These are phyloP conservation scores for Ophion slaviceki DNA, from an alignment of 2,888 invertebrate species.

Conservation along the genomic window DNA sequence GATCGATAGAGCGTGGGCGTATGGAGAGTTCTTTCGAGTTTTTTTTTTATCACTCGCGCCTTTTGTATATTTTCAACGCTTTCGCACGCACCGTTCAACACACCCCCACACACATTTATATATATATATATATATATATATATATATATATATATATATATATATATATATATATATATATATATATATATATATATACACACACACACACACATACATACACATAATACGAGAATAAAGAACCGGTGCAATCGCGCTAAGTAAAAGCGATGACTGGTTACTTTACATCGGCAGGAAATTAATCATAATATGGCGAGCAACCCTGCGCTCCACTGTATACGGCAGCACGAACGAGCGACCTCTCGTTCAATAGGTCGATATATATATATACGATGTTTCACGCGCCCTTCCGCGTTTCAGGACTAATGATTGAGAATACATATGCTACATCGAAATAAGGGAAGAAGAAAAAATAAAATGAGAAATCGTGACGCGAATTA, in stretches of 20 bases:
- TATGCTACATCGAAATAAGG: constrained; percentile 11
- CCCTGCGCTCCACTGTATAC: constrained; percentile 36
- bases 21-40: constrained; percentile 13
- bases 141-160: background rate
- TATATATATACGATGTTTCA: constrained; percentile 20
- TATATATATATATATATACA: constrained; percentile 30
- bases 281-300: constrained; percentile 81
- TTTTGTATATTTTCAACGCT: constrained; percentile 60
- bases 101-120: constrained; percentile 13
- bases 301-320: constrained; percentile 78
- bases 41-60: constrained; percentile 15
- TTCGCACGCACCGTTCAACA: constrained; percentile 56
- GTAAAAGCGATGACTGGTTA: constrained; percentile 82
- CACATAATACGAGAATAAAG: constrained; percentile 38
- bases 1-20: constrained; percentile 63
- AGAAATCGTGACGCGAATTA: constrained; percentile 41
- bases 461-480: constrained; percentile 37
- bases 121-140: constrained; percentile 26
- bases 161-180: constrained; percentile 11
- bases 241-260: constrained; percentile 74
- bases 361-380: constrained; percentile 32
- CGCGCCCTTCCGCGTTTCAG: constrained; percentile 38
- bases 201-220: no score
- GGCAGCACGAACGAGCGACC: constrained; percentile 43
- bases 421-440: constrained; percentile 52